Base-by-base conservation (phyloP, 2,113 vertebrate species). In the Alexandromys fortis region DNA sequence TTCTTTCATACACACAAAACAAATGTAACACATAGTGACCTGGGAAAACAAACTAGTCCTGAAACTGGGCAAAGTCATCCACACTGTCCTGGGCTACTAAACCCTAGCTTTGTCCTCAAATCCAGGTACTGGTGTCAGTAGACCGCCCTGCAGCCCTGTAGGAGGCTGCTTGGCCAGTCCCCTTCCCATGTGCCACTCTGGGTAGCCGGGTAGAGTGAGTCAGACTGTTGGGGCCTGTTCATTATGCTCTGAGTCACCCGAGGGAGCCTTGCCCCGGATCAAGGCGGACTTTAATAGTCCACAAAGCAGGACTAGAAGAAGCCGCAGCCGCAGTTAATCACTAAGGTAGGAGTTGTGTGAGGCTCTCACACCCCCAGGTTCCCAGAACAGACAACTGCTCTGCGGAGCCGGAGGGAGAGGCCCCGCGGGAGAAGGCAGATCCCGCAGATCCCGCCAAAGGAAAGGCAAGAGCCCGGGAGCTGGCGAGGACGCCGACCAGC, bases 311-410 rank as follows among this genome's bases (percentile, higher is more conserved):
- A 79, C 5, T 0, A 17, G 79, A 2, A 28, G 55, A 11, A n/a
- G 91, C 61, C 0, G 45, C 49, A 11, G 49, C 61, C 0, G 21
- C n/a, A 65, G 73, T 8, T 26, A 30, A 0, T 9, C 83, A 12
- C 22, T 24, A 68, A 87, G 92, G 78, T 90, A 55, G 0, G 52
- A 24, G 33, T 0, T 47, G 17, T 3, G 21, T 8, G 17, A 52
- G 45, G 49, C 33, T 3, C 17, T 9, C 0, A n/a, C 16, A 35
- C 1, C 58, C 33, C 21, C 0, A 0, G 24, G 75, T 12, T 19
- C 22, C 24, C 38, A 1, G 7, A 28, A 26, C n/a, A 45, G 26
- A 63, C 0, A 30, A 30, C 30, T 24, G 16, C 45, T 7, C 0
- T 0, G 65, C 3, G 35, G 38, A 4, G 75, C 8, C 4, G 2